Evolutionary conservation across 1,140 invertebrate genomes (phyloP), one percentile per base, ranked within the genome.

Genomic region (Elymnias hypermnestra): DNA sequence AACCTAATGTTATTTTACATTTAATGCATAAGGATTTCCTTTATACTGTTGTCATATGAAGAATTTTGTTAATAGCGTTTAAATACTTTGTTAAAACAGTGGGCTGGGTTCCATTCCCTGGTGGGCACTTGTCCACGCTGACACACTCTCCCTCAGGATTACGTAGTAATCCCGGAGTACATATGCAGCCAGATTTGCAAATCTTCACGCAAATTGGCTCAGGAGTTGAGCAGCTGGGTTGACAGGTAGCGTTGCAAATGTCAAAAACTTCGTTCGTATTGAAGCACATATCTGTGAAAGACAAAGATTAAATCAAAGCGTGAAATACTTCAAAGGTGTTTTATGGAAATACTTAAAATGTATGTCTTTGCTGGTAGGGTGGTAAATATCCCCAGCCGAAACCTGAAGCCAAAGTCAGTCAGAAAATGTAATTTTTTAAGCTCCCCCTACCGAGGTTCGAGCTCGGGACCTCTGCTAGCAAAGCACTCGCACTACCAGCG

Each of bases 251-350:
- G 25, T 69, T 77, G 47, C 79, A 83, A 0, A 71, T 53, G 29
- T 78, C 75, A 22, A 65, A 82, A 0, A 70, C 65, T 47, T 83
- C 79, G 39, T 83, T 76, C 5, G 64, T n/a, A 22, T 73, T 79
- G 35, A 79, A 56, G 31, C 79, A 83, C 56, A 65, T 58, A 33
- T 71, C 75, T 78, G 59, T 13, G 25, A 21, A 29, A 38, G 8
- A 14, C 9, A 19, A 43, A 12, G 13, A 7, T 29, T 13, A 5
- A 29, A 7, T 1, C 4, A 3, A 13, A 3, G 13, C 9, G 10
- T 12, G 7, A 10, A 4, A 25, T 3, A n/a, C 9, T n/a, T n/a
- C n/a, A n/a, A n/a, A n/a, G n/a, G n/a, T n/a, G n/a, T n/a, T n/a
- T n/a, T n/a, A n/a, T n/a, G n/a, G n/a, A n/a, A n/a, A n/a, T n/a